Evolutionary conservation across 2,113 vertebrate genomes (phyloP), one percentile per base, ranked within the genome.

Genomic region (Nothoprocta pentlandii): DNA sequence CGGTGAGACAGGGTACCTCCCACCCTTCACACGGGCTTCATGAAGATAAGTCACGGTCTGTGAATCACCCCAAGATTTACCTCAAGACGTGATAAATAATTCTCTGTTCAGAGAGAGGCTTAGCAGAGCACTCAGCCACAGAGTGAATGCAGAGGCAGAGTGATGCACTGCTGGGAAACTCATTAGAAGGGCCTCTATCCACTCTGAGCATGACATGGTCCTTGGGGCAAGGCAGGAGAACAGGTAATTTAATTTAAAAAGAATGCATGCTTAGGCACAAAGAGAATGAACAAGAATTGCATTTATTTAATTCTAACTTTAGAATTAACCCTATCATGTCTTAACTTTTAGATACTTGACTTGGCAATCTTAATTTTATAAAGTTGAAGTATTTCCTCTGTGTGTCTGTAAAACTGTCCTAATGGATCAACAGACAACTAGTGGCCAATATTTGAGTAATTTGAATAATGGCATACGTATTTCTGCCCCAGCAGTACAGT

Each of bases 121-220:
- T 75, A 42, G 59, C 70, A 89, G 75, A 91, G 92, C 81, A 22
- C 16, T 78, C 53, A 36, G 39, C 39, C 54, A 16, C 0, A 0
- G 54, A 41, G 7, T 1, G 2, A 73, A 69, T 1, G 3, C 0
- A 0, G 30, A 53, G 23, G 23, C 23, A 41, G 51, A 64, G 10
- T 14, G 66, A 61, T 0, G 16, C 3, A 4, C 25, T 78, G 58
- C 80, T 56, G 47, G 25, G 61, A 6, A 87, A 21, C 26, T 63
- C 41, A 69, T 62, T 21, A 28, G 36, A 53, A 64, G 41, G 32
- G 10, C 17, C 32, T 67, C 42, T 44, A 9, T 23, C 5, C 0
- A 41, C 87, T 58, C 66, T 51, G 46, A 84, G 47, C n/a, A 66
- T 25, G 68, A 20, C 19, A 7, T 21, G 75, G 32, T 63, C 39